A percentile compares a stretch with the other conserved stretches of the same genome.
Conservation (phyloP, 2,888 invertebrate species). For the Leucoptera coffeella region DNA sequence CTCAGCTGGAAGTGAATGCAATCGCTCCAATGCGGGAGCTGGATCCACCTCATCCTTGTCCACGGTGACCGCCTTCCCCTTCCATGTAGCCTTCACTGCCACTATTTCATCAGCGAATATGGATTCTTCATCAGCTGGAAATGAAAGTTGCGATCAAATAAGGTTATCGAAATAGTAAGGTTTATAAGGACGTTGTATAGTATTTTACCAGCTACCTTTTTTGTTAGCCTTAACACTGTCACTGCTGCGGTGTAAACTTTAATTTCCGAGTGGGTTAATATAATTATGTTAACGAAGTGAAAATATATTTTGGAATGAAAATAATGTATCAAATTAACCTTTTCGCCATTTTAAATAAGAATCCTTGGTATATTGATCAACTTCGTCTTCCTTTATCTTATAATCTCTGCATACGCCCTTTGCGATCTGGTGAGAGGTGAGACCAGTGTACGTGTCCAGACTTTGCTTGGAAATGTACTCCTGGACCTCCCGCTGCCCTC, state of each 20-base stretch:
- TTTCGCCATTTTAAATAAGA: conserved; percentile 82
- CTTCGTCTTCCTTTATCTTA: conserved; percentile 65
- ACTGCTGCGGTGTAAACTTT: no score
- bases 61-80: conserved; percentile 67
- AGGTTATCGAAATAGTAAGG: no score
- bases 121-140: conserved; percentile 76
- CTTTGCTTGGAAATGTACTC: conserved; percentile 48
- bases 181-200: no score
- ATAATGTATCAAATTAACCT: no score
- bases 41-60: conserved; percentile 83
- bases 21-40: no score
- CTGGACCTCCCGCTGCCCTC: conserved; percentile 68
- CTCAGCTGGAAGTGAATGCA: conserved; percentile 66
- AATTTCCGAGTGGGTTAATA: no score
- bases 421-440: conserved; percentile 86
- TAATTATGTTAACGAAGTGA: no score
- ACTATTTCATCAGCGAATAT: conserved; percentile 81
- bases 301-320: no score
- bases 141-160: no score
- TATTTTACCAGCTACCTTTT: no score
- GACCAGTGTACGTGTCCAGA: conserved; percentile 73
- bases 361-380: conserved; percentile 73
- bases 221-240: no score
- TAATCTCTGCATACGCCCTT: conserved; percentile 76
- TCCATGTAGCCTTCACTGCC: conserved; percentile 70